Conservation (phyloP, 2,888 invertebrate genomes). For the Alviniconcha strummeri region DNA sequence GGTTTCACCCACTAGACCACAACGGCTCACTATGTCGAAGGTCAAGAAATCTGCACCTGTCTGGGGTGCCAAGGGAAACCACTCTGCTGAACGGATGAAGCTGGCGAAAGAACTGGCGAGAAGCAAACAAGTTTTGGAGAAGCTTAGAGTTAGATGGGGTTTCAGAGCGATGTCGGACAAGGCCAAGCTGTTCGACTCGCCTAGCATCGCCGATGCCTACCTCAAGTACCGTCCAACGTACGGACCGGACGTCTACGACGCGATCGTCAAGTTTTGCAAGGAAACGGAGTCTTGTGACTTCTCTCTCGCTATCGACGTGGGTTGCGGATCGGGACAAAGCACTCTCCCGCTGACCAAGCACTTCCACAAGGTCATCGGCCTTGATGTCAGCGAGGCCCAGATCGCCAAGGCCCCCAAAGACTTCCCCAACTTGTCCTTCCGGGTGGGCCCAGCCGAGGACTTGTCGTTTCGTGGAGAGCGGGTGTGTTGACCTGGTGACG, state of each 20-base stretch:
- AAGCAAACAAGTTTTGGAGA: no score
- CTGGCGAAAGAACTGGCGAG: no score
- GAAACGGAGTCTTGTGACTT: not conserved
- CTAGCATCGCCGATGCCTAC: not conserved
- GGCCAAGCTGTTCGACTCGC: not conserved
- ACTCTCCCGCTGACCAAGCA: conserved; percentile 72
- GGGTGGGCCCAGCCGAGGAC: conserved; percentile 71
- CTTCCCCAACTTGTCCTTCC: conserved; percentile 56
- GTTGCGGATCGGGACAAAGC: conserved; percentile 76
- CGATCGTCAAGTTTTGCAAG: conserved; percentile 16
- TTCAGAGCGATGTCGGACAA: conserved; percentile 11
- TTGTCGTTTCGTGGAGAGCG: conserved; percentile 61
- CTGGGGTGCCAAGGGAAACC: no score
- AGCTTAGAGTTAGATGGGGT: no score
- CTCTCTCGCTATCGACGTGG: conserved; percentile 22
- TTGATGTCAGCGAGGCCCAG: conserved; percentile 74
- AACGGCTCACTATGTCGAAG: no score
- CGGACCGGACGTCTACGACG: conserved; percentile 2
- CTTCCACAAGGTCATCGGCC: conserved; percentile 74
- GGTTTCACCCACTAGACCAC: no score
- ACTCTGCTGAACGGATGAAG: no score
- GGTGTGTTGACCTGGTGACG: conserved; percentile 71
- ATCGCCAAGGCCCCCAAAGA: conserved; percentile 68
- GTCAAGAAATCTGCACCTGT: no score
- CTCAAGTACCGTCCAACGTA: conserved; percentile 22